A percentile compares a stretch with the other conserved stretches of the same genome.
phyloP scores from a whole-genome alignment of 2,113 vertebrate genomes.

The Passer montanus region DNA sequence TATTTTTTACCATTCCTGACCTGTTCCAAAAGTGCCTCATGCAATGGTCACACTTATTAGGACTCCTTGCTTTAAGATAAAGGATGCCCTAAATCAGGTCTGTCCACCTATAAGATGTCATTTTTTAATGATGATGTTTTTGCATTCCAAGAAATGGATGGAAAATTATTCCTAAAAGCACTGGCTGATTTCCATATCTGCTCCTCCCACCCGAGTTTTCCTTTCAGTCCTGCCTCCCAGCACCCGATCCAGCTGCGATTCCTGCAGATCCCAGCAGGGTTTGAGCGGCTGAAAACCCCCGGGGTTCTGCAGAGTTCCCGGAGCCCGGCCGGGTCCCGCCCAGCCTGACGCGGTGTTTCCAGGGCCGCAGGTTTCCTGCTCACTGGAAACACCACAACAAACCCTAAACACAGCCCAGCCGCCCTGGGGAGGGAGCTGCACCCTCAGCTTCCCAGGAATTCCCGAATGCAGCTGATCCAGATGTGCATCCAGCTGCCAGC shows the following conservation, averaged over 20 bases:
- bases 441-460: accelerated
- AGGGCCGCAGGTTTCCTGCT: neutral
- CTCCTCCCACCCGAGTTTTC: neutral
- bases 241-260: accelerated
- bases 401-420: neutral
- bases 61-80: neutral
- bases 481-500: neutral
- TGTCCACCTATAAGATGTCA: accelerated
- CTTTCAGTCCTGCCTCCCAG: neutral
- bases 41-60: accelerated
- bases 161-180: accelerated
- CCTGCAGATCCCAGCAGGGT: accelerated
- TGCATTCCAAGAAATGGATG: neutral
- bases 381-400: neutral
- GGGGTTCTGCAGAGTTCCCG: accelerated
- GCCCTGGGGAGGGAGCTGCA: neutral
- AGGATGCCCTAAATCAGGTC: neutral
- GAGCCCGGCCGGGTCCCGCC: accelerated
- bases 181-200: accelerated
- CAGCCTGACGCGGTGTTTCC: neutral
- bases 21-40: too few relatives aligned
- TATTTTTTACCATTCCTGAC: accelerated
- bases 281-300: accelerated
- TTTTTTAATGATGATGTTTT: neutral
- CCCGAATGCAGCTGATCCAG: neutral